These are phyloP conservation scores for Trichopria drosophilae DNA, from an alignment of 2,888 invertebrate genomes.

Conservation along the genomic window DNA sequence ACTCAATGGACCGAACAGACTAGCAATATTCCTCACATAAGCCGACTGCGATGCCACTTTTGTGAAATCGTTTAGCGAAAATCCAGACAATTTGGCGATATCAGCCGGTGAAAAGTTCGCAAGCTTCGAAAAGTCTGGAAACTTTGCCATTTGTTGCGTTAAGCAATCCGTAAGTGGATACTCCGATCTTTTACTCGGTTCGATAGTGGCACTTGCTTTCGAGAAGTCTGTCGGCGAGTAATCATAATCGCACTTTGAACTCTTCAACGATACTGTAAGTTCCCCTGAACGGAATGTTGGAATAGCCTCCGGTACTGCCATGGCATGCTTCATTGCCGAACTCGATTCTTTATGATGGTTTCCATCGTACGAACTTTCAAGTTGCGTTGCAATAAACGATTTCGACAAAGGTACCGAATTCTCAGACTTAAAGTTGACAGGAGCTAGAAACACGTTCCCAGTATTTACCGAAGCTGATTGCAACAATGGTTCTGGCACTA, in stretches of 20 bases:
- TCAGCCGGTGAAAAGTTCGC: slow-evolving; percentile 53
- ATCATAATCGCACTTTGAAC: slow-evolving; percentile 52
- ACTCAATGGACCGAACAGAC: slow-evolving; percentile 50
- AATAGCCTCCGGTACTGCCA: slow-evolving; percentile 44
- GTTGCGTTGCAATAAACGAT: too few species aligned
- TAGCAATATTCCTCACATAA: slow-evolving; percentile 54
- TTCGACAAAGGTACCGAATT: slow-evolving; percentile 51
- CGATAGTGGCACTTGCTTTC: slow-evolving; percentile 43
- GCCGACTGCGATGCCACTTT: slow-evolving; percentile 50
- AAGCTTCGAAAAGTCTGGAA: slow-evolving; percentile 52
- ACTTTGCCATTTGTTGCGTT: slow-evolving; percentile 51
- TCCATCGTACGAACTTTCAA: slow-evolving; percentile 28
- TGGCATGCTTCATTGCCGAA: slow-evolving; percentile 20
- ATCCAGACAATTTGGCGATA: slow-evolving; percentile 52
- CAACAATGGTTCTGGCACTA: slow-evolving; percentile 75
- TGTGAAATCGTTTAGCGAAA: slow-evolving; percentile 53
- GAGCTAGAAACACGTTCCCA: slow-evolving; percentile 78
- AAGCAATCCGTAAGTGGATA: slow-evolving; percentile 51
- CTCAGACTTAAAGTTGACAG: slow-evolving; percentile 57
- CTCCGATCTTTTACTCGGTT: slow-evolving; percentile 45
- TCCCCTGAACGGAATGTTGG: slow-evolving; percentile 54
- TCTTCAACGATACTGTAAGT: slow-evolving; percentile 54
- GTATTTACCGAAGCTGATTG: slow-evolving; percentile 65
- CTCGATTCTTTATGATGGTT: slow-evolving; percentile 17
- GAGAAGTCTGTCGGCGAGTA: slow-evolving; percentile 48